Base-by-base conservation (phyloP, 2,888 invertebrate genomes). In the Athalia circularis region DNA sequence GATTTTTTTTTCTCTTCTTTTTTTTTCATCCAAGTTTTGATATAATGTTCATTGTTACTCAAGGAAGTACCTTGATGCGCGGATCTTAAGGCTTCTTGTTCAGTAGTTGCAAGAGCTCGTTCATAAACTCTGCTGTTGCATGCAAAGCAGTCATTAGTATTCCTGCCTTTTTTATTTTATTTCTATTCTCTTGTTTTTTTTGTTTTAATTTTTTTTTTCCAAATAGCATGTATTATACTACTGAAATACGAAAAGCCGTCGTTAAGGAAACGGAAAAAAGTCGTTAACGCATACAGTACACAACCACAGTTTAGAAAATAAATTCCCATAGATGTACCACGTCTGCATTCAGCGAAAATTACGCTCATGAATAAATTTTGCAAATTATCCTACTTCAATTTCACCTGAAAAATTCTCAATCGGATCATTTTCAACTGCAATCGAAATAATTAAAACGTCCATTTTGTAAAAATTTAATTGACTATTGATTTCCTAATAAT, bases 91-190 rank as follows among this genome's bases (percentile, higher is more conserved):
- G 11, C 29, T 54, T 7, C 11, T 9, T 15, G 6, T 7, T 50
- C 48, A 50, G 50, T 50, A 67, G 67, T 67, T 52, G 50, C 15
- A 68, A 43, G 29, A 68, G 15, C 29, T 29, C 29, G 29, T 29
- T 68, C 68, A 52, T 68, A 52, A 15, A 68, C 43, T 54, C n/a
- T 29, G 29, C 29, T 43, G 54, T 29, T 52, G 68, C 68, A 68
- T 68, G 68, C 68, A 52, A 68, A 68, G 68, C 50, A 68, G 68
- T 68, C 68, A 54, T 68, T 68, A 68, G 68, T 29, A 68, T 52
- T 68, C 3, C 52, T 29, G 29, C 8, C 6, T 52, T 68, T 68
- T 68, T 54, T 54, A 5, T 54, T 54, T 9, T n/a, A 9, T 54
- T 54, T 54, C 54, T n/a, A 11, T n/a, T n/a, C n/a, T n/a, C n/a